A percentile compares a stretch with the other conserved stretches of the same genome.
Evolutionary conservation across 2,888 invertebrate genomes (phyloP).

Genomic region (Agrotis puta): DNA sequence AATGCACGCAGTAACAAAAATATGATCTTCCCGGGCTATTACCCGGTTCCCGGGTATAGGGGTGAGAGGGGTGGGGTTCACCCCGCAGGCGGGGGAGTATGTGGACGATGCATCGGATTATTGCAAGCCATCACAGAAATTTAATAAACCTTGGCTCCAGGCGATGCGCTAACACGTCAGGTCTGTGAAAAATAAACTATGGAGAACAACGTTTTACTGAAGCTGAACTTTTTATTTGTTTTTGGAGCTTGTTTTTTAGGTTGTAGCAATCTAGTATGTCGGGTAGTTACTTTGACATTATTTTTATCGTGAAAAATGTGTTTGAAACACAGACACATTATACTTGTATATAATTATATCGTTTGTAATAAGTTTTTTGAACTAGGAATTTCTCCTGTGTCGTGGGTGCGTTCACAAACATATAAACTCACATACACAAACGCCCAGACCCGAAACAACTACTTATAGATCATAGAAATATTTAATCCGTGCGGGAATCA

Average conservation of each 20-base stretch:
- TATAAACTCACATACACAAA: too few species aligned
- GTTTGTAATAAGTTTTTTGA: too few species aligned
- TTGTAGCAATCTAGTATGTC: background rate
- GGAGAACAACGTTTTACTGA: slow-evolving; percentile 5
- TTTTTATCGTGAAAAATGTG: background rate
- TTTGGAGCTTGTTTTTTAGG: slow-evolving; percentile 5
- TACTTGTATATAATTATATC: too few species aligned
- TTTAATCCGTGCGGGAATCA: too few species aligned
- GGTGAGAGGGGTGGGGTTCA: background rate
- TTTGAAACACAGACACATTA: background rate
- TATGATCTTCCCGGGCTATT: slow-evolving; percentile 20
- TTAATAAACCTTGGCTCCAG: slow-evolving; percentile 71
- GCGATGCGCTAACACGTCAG: slow-evolving; percentile 55
- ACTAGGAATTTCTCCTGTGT: too few species aligned
- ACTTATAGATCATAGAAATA: too few species aligned
- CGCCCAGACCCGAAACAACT: too few species aligned
- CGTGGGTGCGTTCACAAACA: too few species aligned
- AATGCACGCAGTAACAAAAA: slow-evolving; percentile 34
- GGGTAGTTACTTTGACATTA: background rate
- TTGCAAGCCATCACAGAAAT: slow-evolving; percentile 70
- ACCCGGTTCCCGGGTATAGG: slow-evolving; percentile 4
- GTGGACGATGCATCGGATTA: slow-evolving; percentile 64
- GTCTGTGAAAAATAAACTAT: slow-evolving; percentile 56
- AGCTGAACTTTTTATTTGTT: slow-evolving; percentile 12
- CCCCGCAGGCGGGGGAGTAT: slow-evolving; percentile 9